phyloP scores from a whole-genome alignment of 1,140 invertebrate species.

The Drosophila teissieri region DNA sequence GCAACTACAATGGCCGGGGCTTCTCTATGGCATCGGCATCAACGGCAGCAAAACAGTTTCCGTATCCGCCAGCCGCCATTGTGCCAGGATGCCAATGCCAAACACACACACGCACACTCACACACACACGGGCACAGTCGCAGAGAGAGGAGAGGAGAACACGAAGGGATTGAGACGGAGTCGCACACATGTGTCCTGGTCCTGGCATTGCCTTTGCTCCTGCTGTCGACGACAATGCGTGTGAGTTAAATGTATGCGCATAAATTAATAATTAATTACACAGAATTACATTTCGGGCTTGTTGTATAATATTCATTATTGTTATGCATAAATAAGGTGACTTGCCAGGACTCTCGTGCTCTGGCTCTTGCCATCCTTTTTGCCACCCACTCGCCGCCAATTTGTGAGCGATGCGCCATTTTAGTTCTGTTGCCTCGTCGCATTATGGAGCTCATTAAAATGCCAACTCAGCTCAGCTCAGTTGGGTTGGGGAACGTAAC shows the following conservation, averaged over 20 bases:
- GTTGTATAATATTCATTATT: conserved; percentile 85
- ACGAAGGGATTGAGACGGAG: conserved; percentile 3
- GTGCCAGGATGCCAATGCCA: conserved; percentile 79
- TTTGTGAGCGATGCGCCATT: conserved; percentile 68
- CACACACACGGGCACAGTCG: conserved; percentile 33
- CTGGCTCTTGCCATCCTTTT: neutral
- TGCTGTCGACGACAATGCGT: conserved; percentile 81
- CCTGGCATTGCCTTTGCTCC: conserved; percentile 17
- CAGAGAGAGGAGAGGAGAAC: neutral
- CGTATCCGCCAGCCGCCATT: conserved; percentile 80
- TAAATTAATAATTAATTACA: conserved; percentile 85
- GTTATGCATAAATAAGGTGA: conserved; percentile 84
- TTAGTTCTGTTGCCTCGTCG: conserved; percentile 49
- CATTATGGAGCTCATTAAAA: conserved; percentile 72
- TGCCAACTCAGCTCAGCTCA: conserved; percentile 44
- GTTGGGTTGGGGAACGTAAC: conserved; percentile 10
- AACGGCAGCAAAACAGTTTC: conserved; percentile 82
- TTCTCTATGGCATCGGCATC: conserved; percentile 65
- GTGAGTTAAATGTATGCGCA: conserved; percentile 84
- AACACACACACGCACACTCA: conserved; percentile 46
- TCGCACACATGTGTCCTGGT: conserved; percentile 35
- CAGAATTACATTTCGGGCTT: conserved; percentile 84
- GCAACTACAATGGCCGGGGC: conserved; percentile 63
- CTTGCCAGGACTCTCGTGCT: conserved; percentile 42
- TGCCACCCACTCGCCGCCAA: conserved; percentile 35